These are phyloP conservation scores for Plagodis pulveraria DNA, from an alignment of 2,888 invertebrate genomes.

Conservation along the genomic window DNA sequence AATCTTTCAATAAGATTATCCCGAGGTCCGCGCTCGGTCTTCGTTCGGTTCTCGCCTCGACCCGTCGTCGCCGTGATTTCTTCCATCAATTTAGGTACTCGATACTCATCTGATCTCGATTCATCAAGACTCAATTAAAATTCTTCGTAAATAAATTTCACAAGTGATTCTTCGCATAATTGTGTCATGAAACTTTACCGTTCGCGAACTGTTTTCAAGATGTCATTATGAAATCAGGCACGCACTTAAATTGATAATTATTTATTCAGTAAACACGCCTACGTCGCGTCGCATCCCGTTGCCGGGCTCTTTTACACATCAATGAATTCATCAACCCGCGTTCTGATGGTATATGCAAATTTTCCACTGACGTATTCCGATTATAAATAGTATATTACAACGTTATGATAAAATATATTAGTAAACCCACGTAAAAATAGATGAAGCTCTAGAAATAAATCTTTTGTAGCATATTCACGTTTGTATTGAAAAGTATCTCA, in stretches of 20 bases:
- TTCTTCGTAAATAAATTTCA: conserved; percentile 18
- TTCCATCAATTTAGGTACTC: conserved; percentile 33
- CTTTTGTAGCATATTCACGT: conserved; percentile 14
- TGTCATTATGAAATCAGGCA: conserved; percentile 33
- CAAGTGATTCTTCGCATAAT: conserved; percentile 17
- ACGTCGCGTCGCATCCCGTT: conserved; percentile 2
- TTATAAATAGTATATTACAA: conserved; percentile 24
- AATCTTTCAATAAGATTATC: conserved; percentile 82
- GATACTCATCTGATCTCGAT: conserved; percentile 25
- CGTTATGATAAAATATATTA: conserved; percentile 21
- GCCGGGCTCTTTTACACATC: conserved; percentile 35
- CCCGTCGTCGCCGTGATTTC: conserved; percentile 35
- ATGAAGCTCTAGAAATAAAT: conserved; percentile 23
- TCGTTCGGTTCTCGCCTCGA: conserved; percentile 54
- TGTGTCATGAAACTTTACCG: conserved; percentile 19
- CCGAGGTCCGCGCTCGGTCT: conserved; percentile 57
- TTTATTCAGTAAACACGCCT: conserved; percentile 38
- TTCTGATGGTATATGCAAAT: conserved; percentile 22
- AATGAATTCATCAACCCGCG: conserved; percentile 32
- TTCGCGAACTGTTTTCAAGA: conserved; percentile 16
- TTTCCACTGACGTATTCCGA: conserved; percentile 22
- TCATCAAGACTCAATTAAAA: conserved; percentile 21
- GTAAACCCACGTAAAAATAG: conserved; percentile 15
- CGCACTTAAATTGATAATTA: conserved; percentile 36
- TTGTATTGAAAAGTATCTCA: too few relatives aligned